Conservation (phyloP, 1,140 invertebrate genomes). For the Lineus longissimus region DNA sequence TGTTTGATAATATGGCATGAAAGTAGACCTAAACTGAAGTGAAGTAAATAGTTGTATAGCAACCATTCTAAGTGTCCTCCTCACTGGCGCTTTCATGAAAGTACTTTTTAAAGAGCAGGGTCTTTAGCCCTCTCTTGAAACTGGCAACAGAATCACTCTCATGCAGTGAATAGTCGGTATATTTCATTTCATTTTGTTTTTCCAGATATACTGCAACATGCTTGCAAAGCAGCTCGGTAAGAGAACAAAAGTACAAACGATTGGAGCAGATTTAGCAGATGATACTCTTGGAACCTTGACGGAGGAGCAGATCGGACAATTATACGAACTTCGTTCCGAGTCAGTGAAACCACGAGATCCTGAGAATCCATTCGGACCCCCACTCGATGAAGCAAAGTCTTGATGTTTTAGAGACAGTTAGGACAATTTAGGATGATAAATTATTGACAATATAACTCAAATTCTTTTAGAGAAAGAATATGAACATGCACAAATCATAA, state of each 20-base stretch:
- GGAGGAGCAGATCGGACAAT: slow-evolving; percentile 75
- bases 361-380: neutral
- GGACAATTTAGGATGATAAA: too few species aligned
- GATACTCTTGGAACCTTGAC: slow-evolving; percentile 68
- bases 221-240: slow-evolving; percentile 70
- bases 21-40: neutral
- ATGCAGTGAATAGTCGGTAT: too few species aligned
- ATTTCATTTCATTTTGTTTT: slow-evolving; percentile 21
- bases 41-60: too few species aligned
- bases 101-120: too few species aligned
- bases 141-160: too few species aligned
- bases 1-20: neutral
- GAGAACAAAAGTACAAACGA: slow-evolving; percentile 56
- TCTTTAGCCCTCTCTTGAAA: too few species aligned
- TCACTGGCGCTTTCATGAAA: neutral
- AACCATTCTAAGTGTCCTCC: neutral
- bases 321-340: slow-evolving; percentile 70
- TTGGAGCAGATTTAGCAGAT: slow-evolving; percentile 63
- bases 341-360: slow-evolving; percentile 9
- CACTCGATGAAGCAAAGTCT: too few species aligned
- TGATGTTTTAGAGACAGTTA: too few species aligned
- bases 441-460: too few species aligned
- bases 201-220: slow-evolving; percentile 70
- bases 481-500: too few species aligned
- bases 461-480: too few species aligned